A percentile compares a stretch with the other conserved stretches of the same genome.
Conservation (phyloP, 2,113 vertebrate species). For the Proteles cristata region DNA sequence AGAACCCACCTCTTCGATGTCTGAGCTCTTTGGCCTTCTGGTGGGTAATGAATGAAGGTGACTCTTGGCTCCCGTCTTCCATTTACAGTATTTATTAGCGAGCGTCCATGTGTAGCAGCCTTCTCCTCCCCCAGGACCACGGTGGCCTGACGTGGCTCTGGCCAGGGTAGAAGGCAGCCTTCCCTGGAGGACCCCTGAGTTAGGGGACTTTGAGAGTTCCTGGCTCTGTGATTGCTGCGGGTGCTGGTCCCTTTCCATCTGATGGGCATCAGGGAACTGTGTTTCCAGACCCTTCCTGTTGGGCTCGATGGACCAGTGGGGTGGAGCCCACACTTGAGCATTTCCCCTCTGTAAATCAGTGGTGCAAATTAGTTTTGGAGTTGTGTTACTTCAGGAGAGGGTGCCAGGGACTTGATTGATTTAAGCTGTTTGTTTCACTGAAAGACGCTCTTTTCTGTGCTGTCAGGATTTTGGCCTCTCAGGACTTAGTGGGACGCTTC, state of each 20-base stretch:
- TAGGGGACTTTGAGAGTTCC: background rate
- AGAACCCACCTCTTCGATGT: background rate
- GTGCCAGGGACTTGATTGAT: background rate
- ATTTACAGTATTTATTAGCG: slow-evolving; percentile 24
- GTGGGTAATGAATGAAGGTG: slow-evolving; percentile 62
- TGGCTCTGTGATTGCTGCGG: background rate
- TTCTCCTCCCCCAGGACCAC: background rate
- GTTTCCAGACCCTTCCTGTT: slow-evolving; percentile 47
- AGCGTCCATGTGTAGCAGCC: background rate
- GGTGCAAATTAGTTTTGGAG: slow-evolving; percentile 44
- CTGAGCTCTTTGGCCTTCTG: background rate
- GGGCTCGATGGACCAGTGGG: background rate
- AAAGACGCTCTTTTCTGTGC: background rate
- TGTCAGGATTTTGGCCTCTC: background rate
- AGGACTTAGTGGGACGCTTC: background rate
- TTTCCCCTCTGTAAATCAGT: slow-evolving; percentile 41
- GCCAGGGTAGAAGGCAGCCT: background rate
- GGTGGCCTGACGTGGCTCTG: background rate
- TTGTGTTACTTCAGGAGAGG: background rate
- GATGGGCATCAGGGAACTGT: background rate
- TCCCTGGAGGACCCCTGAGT: background rate
- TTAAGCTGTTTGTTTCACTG: background rate
- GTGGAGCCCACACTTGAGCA: background rate
- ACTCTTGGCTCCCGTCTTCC: background rate
- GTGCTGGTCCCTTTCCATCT: slow-evolving; percentile 1